Base-by-base conservation (phyloP, 2,797 vertebrate species). In the Xerus rutilus region DNA sequence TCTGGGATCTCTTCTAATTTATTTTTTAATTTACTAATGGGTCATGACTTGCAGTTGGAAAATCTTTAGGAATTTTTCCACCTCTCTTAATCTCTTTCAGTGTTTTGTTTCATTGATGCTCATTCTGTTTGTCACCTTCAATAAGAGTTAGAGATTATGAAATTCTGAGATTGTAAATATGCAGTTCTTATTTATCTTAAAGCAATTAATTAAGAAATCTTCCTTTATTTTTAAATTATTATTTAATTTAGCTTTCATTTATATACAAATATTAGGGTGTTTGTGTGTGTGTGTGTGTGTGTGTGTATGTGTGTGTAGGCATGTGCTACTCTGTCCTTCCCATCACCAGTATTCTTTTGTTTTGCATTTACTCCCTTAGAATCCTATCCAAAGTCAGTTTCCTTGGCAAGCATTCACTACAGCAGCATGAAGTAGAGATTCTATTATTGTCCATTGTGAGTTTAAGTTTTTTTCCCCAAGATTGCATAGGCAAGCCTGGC, bases 161-260 rank as follows among this genome's bases (percentile, higher is more conserved):
- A 43, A 54, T 65, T 77, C 62, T 57, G 35, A 93, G 20, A 57
- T 57, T 84, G 20, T 76, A 69, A 87, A 73, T 6, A 30, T 87
- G 8, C 30, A 62, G 54, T 57, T 62, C 39, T 78, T 77, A 45
- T 72, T 77, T 94, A 28, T 67, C 32, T 54, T 67, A 79, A 89
- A 89, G 39, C 21, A 79, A 35, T 73, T 6, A 45, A 78, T 6
- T 35, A 54, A 47, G 43, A 76, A 64, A 17, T 0, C 20, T 13
- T 32, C 62, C 18, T 82, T 79, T 57, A 59, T 82, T 91, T 76
- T 93, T 49, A 21, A 89, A 77, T 39, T 86, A 85, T 84, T 57
- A 12, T 73, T 76, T 17, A 91, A 49, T 47, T 30, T 64, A 91
- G 65, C 49, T 28, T 79, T 78, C 21, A 87, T 85, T 85, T 85